Evolutionary conservation across 2,113 vertebrate species (phyloP).

Genomic region (Rafetus swinhoei): DNA sequence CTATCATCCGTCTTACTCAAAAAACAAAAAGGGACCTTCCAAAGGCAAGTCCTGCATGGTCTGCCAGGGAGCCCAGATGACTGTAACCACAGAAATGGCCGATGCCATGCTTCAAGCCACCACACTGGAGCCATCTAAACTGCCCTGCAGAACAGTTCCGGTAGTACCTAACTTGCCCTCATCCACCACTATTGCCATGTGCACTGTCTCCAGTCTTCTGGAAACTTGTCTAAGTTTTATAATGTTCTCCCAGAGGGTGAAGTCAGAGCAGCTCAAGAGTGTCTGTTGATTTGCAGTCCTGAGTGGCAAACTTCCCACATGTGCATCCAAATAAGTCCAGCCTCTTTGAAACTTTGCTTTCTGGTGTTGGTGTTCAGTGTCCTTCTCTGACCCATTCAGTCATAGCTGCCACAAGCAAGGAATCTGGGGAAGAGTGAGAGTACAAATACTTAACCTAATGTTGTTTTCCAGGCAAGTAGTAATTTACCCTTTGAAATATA

Average conservation of each 20-base stretch:
- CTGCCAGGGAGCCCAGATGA: neutral
- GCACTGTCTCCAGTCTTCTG: neutral
- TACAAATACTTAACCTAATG: constrained; percentile 39
- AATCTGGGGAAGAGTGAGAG: neutral
- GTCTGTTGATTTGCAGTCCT: neutral
- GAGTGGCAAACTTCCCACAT: neutral
- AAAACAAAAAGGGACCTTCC: neutral
- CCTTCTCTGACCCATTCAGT: neutral
- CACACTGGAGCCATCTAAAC: neutral
- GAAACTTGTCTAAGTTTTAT: neutral
- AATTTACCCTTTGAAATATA: constrained; percentile 62
- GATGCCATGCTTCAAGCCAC: neutral
- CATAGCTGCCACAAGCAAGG: neutral
- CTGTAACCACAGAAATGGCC: neutral
- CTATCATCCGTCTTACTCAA: neutral
- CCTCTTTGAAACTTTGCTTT: neutral
- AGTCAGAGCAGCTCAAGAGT: neutral
- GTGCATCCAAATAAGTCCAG: neutral
- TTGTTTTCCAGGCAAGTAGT: constrained; percentile 72
- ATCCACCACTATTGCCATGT: neutral
- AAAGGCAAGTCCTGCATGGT: neutral
- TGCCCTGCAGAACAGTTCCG: neutral
- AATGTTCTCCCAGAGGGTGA: neutral
- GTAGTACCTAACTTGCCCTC: neutral
- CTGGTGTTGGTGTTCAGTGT: neutral